Conservation (phyloP, 2,888 invertebrate species). For the Cynaeus angustus region DNA sequence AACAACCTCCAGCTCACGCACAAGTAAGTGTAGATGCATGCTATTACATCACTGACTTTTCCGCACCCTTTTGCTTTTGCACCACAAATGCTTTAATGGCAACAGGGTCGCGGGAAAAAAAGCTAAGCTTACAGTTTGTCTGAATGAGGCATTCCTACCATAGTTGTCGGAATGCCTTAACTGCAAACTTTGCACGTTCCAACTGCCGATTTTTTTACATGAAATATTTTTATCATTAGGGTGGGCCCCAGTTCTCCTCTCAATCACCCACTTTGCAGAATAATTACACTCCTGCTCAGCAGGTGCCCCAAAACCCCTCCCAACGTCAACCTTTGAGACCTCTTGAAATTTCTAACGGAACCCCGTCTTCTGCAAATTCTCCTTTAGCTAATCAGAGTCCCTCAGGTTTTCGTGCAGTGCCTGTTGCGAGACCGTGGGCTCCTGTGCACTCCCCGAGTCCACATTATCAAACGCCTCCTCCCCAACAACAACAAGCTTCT, state of each 20-base stretch:
- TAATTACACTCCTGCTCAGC: conserved; percentile 52
- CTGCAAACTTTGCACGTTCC: conserved; percentile 21
- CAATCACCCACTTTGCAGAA: conserved; percentile 61
- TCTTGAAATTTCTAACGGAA: conserved; percentile 60
- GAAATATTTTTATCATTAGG: conserved; percentile 62
- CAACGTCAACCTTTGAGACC: conserved; percentile 60
- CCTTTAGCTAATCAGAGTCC: conserved; percentile 62
- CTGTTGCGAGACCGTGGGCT: conserved; percentile 71
- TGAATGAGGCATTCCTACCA: neutral
- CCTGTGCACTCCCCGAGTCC: conserved; percentile 71
- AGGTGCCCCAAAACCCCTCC: conserved; percentile 51
- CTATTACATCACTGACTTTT: neutral
- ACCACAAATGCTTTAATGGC: conserved; percentile 18
- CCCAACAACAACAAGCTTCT: conserved; percentile 56
- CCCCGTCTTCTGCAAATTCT: conserved; percentile 68
- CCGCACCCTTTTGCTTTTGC: conserved; percentile 50
- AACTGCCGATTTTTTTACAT: conserved; percentile 35
- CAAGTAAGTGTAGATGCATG: conserved; percentile 74
- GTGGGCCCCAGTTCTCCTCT: conserved; percentile 67
- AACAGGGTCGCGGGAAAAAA: conserved; percentile 46
- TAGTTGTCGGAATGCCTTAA: conserved; percentile 1
- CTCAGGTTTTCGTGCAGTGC: conserved; percentile 62
- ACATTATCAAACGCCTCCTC: conserved; percentile 60
- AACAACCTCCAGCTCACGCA: conserved; percentile 74
- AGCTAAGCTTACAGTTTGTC: conserved; percentile 18